Evolutionary conservation across 2,888 invertebrate genomes (phyloP).

Genomic region (Aquatica leii): DNA sequence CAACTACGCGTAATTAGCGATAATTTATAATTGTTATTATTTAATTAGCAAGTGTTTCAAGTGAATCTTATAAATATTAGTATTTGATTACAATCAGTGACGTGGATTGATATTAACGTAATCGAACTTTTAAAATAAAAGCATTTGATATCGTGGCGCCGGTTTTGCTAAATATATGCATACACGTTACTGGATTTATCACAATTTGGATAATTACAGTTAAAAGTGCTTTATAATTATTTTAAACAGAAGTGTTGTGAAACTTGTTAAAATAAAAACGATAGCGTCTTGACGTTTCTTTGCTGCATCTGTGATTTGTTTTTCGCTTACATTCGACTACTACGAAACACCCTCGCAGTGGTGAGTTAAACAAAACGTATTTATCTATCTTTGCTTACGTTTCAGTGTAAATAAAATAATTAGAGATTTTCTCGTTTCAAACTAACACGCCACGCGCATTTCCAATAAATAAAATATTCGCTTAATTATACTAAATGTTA

Average conservation of each 20-base stretch:
- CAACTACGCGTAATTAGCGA: neutral
- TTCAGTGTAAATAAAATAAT: slow-evolving; percentile 45
- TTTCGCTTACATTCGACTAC: slow-evolving; percentile 43
- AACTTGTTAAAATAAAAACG: slow-evolving; percentile 40
- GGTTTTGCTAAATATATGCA: too few species aligned
- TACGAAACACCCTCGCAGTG: slow-evolving; percentile 38
- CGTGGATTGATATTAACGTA: too few species aligned
- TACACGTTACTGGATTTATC: neutral
- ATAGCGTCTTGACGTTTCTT: slow-evolving; percentile 40
- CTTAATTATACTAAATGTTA: neutral
- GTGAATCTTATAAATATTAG: too few species aligned
- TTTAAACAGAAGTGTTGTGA: slow-evolving; percentile 41
- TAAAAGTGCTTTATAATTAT: slow-evolving; percentile 29
- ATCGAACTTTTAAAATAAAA: too few species aligned
- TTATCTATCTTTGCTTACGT: slow-evolving; percentile 38
- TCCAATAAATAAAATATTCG: neutral
- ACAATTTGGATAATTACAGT: slow-evolving; percentile 3
- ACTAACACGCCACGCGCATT: neutral
- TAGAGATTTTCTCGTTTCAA: slow-evolving; percentile 27
- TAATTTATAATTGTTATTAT: neutral
- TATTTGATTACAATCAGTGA: too few species aligned
- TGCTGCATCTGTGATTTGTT: slow-evolving; percentile 45
- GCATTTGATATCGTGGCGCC: too few species aligned
- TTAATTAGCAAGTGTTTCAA: neutral
- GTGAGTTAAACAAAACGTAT: slow-evolving; percentile 45